These are phyloP conservation scores for Platysteira castanea DNA, from an alignment of 2,113 vertebrate species.

Conservation along the genomic window DNA sequence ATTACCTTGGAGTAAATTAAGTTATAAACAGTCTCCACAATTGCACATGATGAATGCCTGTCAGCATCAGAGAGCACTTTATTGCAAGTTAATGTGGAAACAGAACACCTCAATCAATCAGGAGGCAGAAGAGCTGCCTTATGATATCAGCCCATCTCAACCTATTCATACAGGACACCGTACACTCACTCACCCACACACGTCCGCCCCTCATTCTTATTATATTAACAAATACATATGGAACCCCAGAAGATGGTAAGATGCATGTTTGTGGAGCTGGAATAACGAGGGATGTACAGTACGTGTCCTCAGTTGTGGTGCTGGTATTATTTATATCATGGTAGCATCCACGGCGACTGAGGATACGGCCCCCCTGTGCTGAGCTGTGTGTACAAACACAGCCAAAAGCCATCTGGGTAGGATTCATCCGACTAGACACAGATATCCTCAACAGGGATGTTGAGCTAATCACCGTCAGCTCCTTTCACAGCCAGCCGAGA, in stretches of 20 bases:
- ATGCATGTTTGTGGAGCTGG: neutral
- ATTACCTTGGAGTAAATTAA: slow-evolving; percentile 68
- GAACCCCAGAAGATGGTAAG: neutral
- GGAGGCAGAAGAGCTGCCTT: slow-evolving; percentile 24
- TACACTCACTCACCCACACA: neutral
- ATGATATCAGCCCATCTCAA: slow-evolving; percentile 36
- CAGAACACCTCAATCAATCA: slow-evolving; percentile 60
- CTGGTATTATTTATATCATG: neutral
- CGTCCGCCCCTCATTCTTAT: rapidly evolving
- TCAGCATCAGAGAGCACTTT: slow-evolving; percentile 47
- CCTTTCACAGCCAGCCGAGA: slow-evolving; percentile 21
- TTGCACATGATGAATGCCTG: slow-evolving; percentile 56
- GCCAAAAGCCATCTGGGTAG: slow-evolving; percentile 32
- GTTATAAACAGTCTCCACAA: slow-evolving; percentile 66
- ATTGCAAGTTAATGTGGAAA: slow-evolving; percentile 68
- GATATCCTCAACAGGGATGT: neutral
- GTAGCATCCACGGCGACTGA: neutral
- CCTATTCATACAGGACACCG: neutral
- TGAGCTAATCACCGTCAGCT: slow-evolving; percentile 25
- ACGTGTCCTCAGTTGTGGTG: neutral
- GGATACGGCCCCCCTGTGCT: neutral
- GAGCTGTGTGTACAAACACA: slow-evolving; percentile 31
- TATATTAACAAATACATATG: neutral
- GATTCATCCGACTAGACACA: neutral
- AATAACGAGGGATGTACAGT: neutral